phyloP scores from a whole-genome alignment of 2,888 invertebrate species.

The Mesoligia furuncula region DNA sequence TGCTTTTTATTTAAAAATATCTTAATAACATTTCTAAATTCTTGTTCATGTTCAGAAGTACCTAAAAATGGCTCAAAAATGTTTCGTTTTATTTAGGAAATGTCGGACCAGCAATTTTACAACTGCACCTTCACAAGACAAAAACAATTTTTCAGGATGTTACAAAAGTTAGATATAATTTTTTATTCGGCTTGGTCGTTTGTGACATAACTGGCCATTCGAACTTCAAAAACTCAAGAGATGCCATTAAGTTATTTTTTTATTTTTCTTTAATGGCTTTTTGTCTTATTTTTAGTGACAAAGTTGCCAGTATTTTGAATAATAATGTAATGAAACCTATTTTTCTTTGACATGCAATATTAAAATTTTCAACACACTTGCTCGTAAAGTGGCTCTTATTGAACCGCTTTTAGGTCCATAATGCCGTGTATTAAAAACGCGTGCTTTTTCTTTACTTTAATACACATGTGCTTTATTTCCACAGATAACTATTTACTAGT shows the following conservation, averaged over 20 bases:
- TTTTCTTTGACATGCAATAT: conserved; percentile 1
- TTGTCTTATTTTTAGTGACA: background rate
- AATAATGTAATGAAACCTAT: background rate
- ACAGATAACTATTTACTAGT: too few relatives aligned
- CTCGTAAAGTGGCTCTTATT: too few relatives aligned
- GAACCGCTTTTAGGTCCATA: too few relatives aligned
- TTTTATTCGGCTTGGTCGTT: background rate
- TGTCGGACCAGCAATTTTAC: background rate
- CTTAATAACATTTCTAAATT: background rate
- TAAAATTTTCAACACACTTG: too few relatives aligned
- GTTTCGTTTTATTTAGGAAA: background rate
- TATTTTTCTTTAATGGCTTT: background rate
- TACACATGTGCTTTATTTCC: too few relatives aligned
- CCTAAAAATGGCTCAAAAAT: background rate
- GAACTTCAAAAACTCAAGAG: conserved; percentile 2
- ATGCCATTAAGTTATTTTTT: background rate
- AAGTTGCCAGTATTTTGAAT: background rate
- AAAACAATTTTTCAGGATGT: background rate
- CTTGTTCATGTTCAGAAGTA: background rate
- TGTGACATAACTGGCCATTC: background rate
- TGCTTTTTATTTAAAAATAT: background rate
- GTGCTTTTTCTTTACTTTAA: too few relatives aligned
- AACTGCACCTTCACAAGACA: too few relatives aligned
- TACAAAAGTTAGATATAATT: background rate
- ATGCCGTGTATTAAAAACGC: too few relatives aligned